Conservation (phyloP, 2,797 vertebrate genomes). For the Urocyon cinereoargenteus region DNA sequence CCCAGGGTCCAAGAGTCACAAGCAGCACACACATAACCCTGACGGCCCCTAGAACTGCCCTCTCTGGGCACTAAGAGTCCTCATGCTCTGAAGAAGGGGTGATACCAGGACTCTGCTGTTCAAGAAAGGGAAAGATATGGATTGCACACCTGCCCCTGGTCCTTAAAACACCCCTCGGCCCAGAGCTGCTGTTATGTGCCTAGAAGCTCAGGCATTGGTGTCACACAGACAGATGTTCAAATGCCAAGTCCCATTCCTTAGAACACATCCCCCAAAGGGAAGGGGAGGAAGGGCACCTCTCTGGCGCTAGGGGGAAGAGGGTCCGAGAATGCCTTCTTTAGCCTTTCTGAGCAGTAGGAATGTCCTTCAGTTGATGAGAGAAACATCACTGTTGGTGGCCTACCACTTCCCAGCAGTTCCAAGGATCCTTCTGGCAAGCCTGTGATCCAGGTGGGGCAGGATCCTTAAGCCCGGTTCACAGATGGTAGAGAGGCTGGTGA, state of each 20-base stretch:
- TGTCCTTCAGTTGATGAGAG: not conserved
- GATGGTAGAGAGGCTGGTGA: not conserved
- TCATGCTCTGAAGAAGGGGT: not conserved
- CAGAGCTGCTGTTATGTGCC: not conserved
- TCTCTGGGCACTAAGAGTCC: not conserved
- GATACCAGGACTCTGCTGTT: not conserved
- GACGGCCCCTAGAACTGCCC: fast-evolving
- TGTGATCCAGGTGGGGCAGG: fast-evolving
- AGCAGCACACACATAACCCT: not conserved
- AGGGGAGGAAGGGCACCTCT: not conserved
- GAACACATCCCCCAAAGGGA: not conserved
- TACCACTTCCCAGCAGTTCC: not conserved
- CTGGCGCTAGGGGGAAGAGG: not conserved
- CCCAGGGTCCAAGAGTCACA: fast-evolving
- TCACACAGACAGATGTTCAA: not conserved
- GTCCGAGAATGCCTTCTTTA: not conserved
- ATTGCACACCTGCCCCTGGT: too few relatives aligned
- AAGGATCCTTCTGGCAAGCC: not conserved
- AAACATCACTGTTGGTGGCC: not conserved
- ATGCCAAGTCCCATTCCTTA: not conserved
- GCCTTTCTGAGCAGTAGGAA: not conserved
- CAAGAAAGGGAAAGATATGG: not conserved
- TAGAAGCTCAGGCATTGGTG: not conserved
- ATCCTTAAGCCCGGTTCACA: not conserved
- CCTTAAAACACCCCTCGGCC: not conserved